A percentile compares a stretch with the other conserved stretches of the same genome.
Conservation (phyloP, 1,140 invertebrate genomes). For the Zaprionus kolodkinae region DNA sequence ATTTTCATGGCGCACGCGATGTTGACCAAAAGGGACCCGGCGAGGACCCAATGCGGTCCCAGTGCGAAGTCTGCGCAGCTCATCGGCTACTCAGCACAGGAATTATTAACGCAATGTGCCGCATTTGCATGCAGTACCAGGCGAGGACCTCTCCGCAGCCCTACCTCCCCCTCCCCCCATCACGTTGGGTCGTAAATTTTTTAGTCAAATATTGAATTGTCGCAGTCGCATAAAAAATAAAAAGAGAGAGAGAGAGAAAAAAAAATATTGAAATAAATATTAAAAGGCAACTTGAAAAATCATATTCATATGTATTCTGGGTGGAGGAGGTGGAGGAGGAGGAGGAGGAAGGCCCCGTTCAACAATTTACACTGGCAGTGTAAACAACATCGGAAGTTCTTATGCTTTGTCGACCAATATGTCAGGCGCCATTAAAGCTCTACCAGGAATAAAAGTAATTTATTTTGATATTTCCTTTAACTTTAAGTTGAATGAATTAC, state of each 20-base stretch:
- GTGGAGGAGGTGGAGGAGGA: not conserved
- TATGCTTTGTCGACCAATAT: not conserved
- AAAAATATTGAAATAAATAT: conserved; percentile 8
- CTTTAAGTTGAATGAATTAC: not conserved
- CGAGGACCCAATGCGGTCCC: not conserved
- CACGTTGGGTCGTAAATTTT: conserved; percentile 47
- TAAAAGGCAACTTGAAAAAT: conserved; percentile 27
- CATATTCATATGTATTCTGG: conserved; percentile 4
- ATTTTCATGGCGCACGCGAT: conserved; percentile 48
- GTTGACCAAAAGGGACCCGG: conserved; percentile 2
- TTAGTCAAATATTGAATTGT: conserved; percentile 67
- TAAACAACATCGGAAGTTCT: conserved; percentile 4
- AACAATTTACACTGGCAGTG: conserved; percentile 13
- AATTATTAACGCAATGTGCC: conserved; percentile 67
- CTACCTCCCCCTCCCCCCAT: too few species aligned
- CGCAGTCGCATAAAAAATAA: conserved; percentile 19
- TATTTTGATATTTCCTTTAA: not conserved
- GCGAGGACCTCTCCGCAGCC: not conserved
- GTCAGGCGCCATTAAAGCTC: not conserved
- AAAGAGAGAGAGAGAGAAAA: conserved; percentile 2
- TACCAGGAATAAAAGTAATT: not conserved
- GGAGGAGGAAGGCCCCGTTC: not conserved
- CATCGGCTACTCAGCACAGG: conserved; percentile 64
- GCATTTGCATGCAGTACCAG: conserved; percentile 44
- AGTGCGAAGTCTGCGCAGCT: conserved; percentile 31